phyloP scores from a whole-genome alignment of 2,888 invertebrate genomes.

The Blastobasis adustella region DNA sequence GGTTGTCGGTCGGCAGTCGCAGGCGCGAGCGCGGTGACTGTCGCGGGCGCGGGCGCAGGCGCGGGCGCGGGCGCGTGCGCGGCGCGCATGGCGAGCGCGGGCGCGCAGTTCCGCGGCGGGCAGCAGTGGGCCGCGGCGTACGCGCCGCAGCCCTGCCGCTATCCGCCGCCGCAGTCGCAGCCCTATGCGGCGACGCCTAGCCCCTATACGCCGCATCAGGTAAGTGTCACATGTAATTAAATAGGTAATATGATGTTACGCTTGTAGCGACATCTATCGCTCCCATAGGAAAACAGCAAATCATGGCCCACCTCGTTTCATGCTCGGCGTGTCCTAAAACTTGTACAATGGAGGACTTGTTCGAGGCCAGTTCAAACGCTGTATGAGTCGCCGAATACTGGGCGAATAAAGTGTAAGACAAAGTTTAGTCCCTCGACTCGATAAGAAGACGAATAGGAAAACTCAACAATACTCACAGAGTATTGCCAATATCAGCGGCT shows the following conservation, averaged over 20 bases:
- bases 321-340: too few relatives aligned
- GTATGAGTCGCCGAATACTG: too few relatives aligned
- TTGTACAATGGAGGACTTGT: too few relatives aligned
- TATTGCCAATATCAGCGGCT: too few relatives aligned
- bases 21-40: constrained; percentile 68
- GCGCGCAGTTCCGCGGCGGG: constrained; percentile 69
- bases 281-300: background rate
- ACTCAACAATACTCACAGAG: too few relatives aligned
- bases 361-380: too few relatives aligned
- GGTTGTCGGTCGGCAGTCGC: constrained; percentile 58
- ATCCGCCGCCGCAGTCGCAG: constrained; percentile 68
- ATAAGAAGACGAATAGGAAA: too few relatives aligned
- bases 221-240: constrained; percentile 19
- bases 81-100: constrained; percentile 72
- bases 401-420: too few relatives aligned
- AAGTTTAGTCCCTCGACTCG: too few relatives aligned
- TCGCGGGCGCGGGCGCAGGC: constrained; percentile 66
- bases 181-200: constrained; percentile 60
- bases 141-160: constrained; percentile 69
- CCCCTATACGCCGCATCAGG: constrained; percentile 65
- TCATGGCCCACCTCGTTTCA: too few relatives aligned
- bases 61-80: constrained; percentile 69
- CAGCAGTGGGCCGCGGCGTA: constrained; percentile 70
- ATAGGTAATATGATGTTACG: too few relatives aligned
- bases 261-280: background rate